Evolutionary conservation across 2,797 vertebrate species (phyloP).

Genomic region (Rousettus madagascariensis): DNA sequence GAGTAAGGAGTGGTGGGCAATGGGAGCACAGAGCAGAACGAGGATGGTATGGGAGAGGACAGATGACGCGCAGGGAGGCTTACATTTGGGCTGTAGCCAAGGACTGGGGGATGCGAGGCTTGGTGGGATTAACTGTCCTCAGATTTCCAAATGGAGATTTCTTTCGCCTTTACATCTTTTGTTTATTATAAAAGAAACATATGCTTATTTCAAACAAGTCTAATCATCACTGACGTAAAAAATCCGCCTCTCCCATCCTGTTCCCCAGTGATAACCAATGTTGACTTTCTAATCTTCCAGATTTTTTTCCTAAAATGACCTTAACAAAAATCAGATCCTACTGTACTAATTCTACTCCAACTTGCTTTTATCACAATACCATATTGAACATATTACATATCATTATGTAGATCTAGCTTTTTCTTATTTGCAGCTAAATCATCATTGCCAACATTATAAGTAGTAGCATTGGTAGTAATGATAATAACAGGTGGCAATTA

Average conservation of each 20-base stretch:
- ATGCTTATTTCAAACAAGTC: constrained; percentile 64
- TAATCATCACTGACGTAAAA: constrained; percentile 67
- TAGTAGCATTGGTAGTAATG: neutral
- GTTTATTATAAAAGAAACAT: constrained; percentile 74
- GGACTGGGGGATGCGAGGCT: constrained; percentile 61
- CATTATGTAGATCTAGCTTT: neutral
- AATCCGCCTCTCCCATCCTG: neutral
- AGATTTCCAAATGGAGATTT: constrained; percentile 71
- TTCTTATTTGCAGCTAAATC: neutral
- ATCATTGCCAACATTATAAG: neutral
- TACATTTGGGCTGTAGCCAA: constrained; percentile 70
- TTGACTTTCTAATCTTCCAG: neutral
- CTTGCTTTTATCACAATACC: constrained; percentile 11
- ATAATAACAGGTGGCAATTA: neutral
- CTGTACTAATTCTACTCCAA: neutral
- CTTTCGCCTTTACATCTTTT: constrained; percentile 72
- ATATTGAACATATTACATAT: neutral
- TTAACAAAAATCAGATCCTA: constrained; percentile 37
- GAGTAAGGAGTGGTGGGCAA: neutral
- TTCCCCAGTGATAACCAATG: constrained; percentile 40
- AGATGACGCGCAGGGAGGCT: constrained; percentile 52
- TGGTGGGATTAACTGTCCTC: constrained; percentile 79
- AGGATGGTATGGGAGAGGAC: constrained; percentile 25
- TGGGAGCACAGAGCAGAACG: neutral
- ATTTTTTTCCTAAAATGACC: neutral